These are phyloP conservation scores for Chinchilla lanigera DNA, from an alignment of 2,113 vertebrate genomes.

Conservation along the genomic window DNA sequence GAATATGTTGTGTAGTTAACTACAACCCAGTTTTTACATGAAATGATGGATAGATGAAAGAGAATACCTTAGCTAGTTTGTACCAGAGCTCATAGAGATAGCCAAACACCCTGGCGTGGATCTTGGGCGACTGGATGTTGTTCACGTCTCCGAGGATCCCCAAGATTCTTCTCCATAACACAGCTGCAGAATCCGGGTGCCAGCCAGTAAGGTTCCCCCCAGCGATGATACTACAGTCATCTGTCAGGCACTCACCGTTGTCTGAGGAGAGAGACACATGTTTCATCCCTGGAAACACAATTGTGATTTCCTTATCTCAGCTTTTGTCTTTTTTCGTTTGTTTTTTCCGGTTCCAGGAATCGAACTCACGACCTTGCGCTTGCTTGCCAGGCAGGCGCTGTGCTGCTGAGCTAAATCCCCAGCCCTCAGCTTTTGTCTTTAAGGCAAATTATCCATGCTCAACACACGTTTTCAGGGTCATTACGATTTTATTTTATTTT, in stretches of 20 bases:
- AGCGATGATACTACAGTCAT: conserved; percentile 97
- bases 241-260: conserved; percentile 95
- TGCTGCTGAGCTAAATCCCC: no score
- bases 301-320: background rate
- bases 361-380: no score
- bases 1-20: background rate
- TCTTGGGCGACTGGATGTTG: conserved; percentile 94
- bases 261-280: conserved; percentile 85
- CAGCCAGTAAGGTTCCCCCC: conserved; percentile 96
- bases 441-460: background rate
- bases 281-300: background rate
- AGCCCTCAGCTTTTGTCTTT: background rate
- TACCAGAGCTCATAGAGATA: conserved; percentile 98
- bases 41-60: background rate
- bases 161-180: conserved; percentile 96
- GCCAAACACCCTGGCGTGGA: conserved; percentile 95
- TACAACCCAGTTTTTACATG: conserved; percentile 3
- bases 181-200: conserved; percentile 97
- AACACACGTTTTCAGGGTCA: background rate
- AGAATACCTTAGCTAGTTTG: conserved; percentile 95
- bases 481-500: background rate
- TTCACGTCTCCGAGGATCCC: conserved; percentile 99
- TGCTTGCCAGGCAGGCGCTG: no score
- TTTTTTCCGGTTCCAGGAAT: no score
- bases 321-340: no score